Evolutionary conservation across 2,113 vertebrate genomes (phyloP).

Genomic region (Hystrix brachyura): DNA sequence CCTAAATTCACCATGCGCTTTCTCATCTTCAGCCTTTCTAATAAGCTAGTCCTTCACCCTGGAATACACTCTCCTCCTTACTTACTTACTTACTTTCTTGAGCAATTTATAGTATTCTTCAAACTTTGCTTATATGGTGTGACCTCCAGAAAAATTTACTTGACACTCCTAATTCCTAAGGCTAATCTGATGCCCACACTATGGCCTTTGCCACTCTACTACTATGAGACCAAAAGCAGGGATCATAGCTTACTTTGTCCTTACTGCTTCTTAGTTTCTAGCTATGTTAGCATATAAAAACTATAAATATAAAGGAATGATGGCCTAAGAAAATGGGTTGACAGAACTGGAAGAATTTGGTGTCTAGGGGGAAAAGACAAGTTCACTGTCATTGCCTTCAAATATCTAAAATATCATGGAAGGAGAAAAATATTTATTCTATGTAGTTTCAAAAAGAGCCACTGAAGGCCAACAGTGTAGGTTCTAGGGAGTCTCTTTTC

Average conservation of each 20-base stretch:
- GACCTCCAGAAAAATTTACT: slow-evolving; percentile 36
- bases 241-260: neutral
- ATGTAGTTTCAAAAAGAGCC: slow-evolving; percentile 42
- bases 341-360: slow-evolving; percentile 15
- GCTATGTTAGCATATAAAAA: neutral
- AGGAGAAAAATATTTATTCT: slow-evolving; percentile 19
- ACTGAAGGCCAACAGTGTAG: neutral
- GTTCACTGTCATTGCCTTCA: slow-evolving; percentile 12
- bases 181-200: neutral
- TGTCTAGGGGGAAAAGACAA: neutral
- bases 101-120: neutral
- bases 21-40: neutral
- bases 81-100: neutral
- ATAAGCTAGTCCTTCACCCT: neutral
- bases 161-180: neutral
- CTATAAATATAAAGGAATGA: neutral
- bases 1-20: neutral
- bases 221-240: neutral
- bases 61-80: neutral
- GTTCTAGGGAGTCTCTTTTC: neutral
- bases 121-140: neutral
- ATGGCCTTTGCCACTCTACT: neutral
- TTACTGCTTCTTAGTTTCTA: neutral
- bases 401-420: neutral
- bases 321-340: neutral